Base-by-base conservation (phyloP, 2,797 vertebrate genomes). In the Lateolabrax maculatus region DNA sequence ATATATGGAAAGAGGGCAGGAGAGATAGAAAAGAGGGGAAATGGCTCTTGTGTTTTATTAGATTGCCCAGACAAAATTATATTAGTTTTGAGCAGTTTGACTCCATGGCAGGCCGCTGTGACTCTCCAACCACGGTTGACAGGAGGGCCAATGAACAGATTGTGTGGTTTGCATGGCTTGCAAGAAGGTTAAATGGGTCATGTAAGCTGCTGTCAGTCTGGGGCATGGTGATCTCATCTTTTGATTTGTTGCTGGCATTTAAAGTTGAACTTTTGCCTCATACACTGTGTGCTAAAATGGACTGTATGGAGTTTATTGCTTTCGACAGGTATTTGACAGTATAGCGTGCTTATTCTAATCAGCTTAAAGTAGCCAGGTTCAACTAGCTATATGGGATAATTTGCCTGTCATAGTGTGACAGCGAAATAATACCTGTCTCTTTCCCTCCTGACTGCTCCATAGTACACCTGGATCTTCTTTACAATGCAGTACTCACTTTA, bases 21-120 rank as follows among this genome's bases (percentile, higher is more conserved):
- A 62, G 77, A 73, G 79, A 76, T 60, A 6, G 79, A 55, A 85
- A 85, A 75, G 65, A 51, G 60, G 79, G 78, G 57, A 74, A 88
- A 88, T 67, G 79, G 77, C 78, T 82, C 73, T 63, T 75, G 65
- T 83, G 79, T 91, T 92, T 94, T 92, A 94, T 95, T 92, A 90
- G 87, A 91, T 92, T 84, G 87, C 86, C 67, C 81, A 71, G 89
- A 91, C 75, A 80, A 88, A 94, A 92, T 90, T 51, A 84, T 90
- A 90, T 92, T 94, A 85, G 87, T 92, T 89, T 84, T 83, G 84
- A 87, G 81, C 77, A 68, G 85, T 91, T 85, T 88, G 86, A 84
- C 67, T 87, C 69, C 2, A 10, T 56, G 68, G 81, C 83, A 16
- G 60, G 81, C 75, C 21, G 18, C 71, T 18, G 71, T 48, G 74